Conservation (phyloP, 1,140 invertebrate genomes). For the Adelges cooleyi region DNA sequence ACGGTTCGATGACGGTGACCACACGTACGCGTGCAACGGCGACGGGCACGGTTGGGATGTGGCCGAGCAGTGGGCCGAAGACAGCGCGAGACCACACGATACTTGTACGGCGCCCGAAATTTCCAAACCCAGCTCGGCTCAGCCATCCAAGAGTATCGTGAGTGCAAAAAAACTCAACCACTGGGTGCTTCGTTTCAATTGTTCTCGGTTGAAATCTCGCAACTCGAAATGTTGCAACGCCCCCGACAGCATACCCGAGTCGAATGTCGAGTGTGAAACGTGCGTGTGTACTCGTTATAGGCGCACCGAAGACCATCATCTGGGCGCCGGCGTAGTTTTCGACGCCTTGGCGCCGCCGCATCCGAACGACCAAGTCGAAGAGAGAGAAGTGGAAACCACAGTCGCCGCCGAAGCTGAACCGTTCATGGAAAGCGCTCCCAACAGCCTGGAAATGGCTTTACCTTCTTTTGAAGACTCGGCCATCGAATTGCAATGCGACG, state of each 20-base stretch:
- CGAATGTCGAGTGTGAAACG: constrained; percentile 13
- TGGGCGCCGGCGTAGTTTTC: constrained; percentile 43
- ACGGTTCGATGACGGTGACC: neutral
- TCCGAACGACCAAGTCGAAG: constrained; percentile 9
- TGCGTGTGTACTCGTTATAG: constrained; percentile 52
- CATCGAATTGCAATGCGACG: constrained; percentile 46
- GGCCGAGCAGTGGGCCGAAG: neutral
- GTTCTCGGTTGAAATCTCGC: neutral
- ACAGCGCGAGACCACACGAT: neutral
- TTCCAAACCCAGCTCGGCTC: neutral
- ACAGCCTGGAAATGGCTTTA: constrained; percentile 29
- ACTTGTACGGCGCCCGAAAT: too few species aligned
- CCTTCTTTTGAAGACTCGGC: constrained; percentile 38
- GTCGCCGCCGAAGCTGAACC: constrained; percentile 37
- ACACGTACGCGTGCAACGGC: neutral
- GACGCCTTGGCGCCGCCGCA: constrained; percentile 39
- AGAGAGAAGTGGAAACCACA: constrained; percentile 28
- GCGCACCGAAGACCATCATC: constrained; percentile 45
- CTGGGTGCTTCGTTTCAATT: neutral
- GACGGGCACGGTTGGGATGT: neutral
- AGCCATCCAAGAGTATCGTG: neutral
- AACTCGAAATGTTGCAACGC: neutral
- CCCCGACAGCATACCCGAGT: neutral
- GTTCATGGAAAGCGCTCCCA: constrained; percentile 23
- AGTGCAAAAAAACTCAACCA: neutral